Base-by-base conservation (phyloP, 1,140 invertebrate genomes). In the Heliconius nattereri region DNA sequence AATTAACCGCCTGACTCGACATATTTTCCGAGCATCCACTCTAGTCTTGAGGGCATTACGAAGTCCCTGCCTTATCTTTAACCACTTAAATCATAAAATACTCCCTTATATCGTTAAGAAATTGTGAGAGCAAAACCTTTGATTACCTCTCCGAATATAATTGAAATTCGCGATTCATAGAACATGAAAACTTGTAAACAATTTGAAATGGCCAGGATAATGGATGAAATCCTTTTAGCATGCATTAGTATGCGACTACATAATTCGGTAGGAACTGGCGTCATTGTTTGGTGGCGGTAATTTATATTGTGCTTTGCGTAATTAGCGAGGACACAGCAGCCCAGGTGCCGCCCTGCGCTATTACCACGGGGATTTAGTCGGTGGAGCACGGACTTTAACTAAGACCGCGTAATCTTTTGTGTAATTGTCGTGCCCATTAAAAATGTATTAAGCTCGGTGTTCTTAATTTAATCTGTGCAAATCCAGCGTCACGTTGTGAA, bases 1-100 rank as follows among this genome's bases (percentile, higher is more conserved):
- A 93, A 93, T 93, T 92, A 92, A 89, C 90, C 84, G 85, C 75
- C 89, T 93, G 91, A 92, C 90, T 91, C 87, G 81, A 88, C 89
- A 89, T 76, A 91, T 91, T 86, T 85, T 79, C 60, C 78, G 85
- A 86, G 84, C 66, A 73, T 29, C 57, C 49, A 79, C 71, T 37
- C 70, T 73, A 78, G 40, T 74, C 71, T 78, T 71, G 23, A 66
- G 54, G 71, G 52, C 40, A 26, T 77, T 80, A 76, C 71, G 26
- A 66, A 66, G 66, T 45, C 11, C 40, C 40, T 45, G 13, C 40
- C 16, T 76, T 66, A 49, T 71, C 60, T 76, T 40, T 49, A 70
- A n/a, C 57, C 60, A 32, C 32, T 76, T 45, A 35, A 70, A 66
- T 66, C 60, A 13, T 29, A 66, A 66, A 66, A 66, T 66, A 66